phyloP scores from a whole-genome alignment of 2,888 invertebrate species.

The Melieria crassipennis region DNA sequence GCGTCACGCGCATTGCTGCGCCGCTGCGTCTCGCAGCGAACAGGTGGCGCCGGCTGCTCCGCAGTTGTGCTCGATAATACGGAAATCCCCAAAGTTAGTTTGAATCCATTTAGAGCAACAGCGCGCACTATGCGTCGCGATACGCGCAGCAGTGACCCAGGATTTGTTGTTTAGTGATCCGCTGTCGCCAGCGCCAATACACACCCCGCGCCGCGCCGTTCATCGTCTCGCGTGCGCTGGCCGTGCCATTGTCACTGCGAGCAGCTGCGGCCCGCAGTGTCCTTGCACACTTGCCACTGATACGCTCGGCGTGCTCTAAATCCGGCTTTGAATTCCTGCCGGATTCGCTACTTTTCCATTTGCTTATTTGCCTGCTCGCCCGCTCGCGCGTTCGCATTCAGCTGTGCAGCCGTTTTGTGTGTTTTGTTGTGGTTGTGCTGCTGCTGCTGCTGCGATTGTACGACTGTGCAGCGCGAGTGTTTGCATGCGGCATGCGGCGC shows the following conservation, averaged over 20 bases:
- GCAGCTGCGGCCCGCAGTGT: neutral
- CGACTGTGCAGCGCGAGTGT: neutral
- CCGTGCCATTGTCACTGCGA: neutral
- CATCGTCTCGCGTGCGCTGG: neutral
- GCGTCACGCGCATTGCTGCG: too few species aligned
- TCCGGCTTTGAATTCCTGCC: too few species aligned
- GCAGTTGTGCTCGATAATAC: neutral
- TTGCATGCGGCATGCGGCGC: too few species aligned
- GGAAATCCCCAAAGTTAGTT: constrained; percentile 26
- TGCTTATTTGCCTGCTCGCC: too few species aligned
- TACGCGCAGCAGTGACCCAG: constrained; percentile 22
- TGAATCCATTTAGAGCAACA: constrained; percentile 24
- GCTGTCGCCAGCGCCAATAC: too few species aligned
- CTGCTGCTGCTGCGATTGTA: neutral
- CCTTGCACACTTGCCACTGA: too few species aligned
- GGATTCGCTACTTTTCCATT: too few species aligned
- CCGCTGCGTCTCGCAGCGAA: too few species aligned
- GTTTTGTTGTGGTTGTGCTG: neutral
- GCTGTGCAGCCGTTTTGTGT: neutral
- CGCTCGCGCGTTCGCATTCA: neutral
- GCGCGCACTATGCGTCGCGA: neutral
- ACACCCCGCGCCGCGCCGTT: too few species aligned
- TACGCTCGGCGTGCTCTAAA: too few species aligned
- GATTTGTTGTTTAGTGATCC: constrained; percentile 20
- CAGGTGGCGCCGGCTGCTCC: too few species aligned